These are phyloP conservation scores for Stegastes partitus DNA, from an alignment of 2,113 vertebrate genomes.

Conservation along the genomic window DNA sequence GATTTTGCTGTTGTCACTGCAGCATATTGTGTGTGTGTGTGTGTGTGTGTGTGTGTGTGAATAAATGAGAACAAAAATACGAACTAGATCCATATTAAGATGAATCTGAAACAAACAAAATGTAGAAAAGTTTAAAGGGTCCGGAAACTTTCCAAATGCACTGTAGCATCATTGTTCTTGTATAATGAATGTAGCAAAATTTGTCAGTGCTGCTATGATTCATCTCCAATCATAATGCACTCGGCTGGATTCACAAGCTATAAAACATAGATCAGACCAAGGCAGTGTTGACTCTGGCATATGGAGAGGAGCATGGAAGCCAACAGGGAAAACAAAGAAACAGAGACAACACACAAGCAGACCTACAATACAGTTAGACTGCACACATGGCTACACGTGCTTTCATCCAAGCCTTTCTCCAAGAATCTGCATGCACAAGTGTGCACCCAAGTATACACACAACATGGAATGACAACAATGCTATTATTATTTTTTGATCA, in stretches of 20 bases:
- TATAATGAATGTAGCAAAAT: not conserved
- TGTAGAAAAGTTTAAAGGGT: too few relatives aligned
- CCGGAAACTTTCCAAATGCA: too few relatives aligned
- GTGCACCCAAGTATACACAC: not conserved
- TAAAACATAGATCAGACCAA: conserved; percentile 35
- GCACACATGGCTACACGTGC: not conserved
- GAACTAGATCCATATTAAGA: too few relatives aligned
- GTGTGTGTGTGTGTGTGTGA: too few relatives aligned
- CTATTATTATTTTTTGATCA: not conserved
- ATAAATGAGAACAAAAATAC: too few relatives aligned
- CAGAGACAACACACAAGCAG: conserved; percentile 17
- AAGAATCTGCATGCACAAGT: not conserved
- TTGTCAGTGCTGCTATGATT: not conserved
- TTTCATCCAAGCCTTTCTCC: not conserved
- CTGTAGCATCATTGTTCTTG: not conserved
- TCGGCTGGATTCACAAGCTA: not conserved
- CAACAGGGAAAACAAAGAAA: conserved; percentile 11
- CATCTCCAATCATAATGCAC: not conserved
- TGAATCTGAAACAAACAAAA: too few relatives aligned
- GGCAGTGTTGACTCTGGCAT: not conserved
- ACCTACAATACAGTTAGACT: not conserved
- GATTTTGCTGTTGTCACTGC: too few relatives aligned
- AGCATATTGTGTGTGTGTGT: too few relatives aligned
- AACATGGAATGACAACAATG: not conserved
- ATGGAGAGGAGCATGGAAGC: conserved; percentile 22